Conservation (phyloP, 92 coral and sea anemone species). For the Zoanthus gigantus region DNA sequence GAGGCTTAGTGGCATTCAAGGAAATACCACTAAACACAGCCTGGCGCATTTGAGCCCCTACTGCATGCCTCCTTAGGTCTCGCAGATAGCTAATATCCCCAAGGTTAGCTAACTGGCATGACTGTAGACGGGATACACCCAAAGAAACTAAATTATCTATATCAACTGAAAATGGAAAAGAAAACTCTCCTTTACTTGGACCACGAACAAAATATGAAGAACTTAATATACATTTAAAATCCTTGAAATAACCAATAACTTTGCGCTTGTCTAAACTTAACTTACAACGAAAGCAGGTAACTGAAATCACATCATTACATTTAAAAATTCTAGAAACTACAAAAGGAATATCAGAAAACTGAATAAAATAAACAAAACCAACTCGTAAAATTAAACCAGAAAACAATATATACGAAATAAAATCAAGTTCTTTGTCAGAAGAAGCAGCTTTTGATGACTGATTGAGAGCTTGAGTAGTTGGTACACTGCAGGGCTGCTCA, state of each 20-base stretch:
- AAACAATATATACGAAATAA: constrained; percentile 2
- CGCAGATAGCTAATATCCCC: constrained; percentile 1
- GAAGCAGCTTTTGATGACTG: neutral
- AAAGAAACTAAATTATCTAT: constrained; percentile 24
- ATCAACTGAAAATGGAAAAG: constrained; percentile 5
- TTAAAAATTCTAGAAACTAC: constrained; percentile 4
- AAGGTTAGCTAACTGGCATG: constrained; percentile 8
- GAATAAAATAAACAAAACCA: constrained; percentile 5
- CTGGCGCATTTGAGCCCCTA: neutral
- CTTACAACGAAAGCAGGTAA: constrained; percentile 4
- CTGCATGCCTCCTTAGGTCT: neutral
- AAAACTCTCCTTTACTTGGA: constrained; percentile 10
- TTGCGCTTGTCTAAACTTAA: constrained; percentile 8
- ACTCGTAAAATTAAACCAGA: constrained; percentile 2
- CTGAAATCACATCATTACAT: neutral
- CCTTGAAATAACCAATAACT: constrained; percentile 2
- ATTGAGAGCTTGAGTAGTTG: neutral
- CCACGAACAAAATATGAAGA: constrained; percentile 13
- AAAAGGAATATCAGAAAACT: constrained; percentile 5
- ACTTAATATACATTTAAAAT: constrained; percentile 9
- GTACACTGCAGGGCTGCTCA: constrained; percentile 21
- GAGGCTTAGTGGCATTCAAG: constrained; percentile 10
- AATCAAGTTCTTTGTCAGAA: constrained; percentile 10
- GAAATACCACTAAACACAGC: constrained; percentile 11
- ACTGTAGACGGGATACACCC: constrained; percentile 5